Conservation (phyloP, 2,797 vertebrate genomes). For the Lates japonicus region DNA sequence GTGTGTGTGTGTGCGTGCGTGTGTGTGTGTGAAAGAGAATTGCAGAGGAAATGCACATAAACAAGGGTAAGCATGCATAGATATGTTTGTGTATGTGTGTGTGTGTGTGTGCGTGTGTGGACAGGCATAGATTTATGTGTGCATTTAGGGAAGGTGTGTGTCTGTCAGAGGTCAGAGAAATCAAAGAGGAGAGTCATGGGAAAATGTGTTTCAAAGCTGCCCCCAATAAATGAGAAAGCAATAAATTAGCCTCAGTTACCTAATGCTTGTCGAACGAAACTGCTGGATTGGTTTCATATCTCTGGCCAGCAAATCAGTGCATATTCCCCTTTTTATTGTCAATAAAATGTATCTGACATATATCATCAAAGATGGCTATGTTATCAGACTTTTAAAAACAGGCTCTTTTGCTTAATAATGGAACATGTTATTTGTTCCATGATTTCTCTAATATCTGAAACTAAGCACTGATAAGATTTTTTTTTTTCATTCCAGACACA, state of each 20-base stretch:
- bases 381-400: constrained; percentile 35
- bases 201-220: constrained; percentile 69
- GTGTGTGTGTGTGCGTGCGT: constrained; percentile 28
- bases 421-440: neutral
- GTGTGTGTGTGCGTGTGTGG: constrained; percentile 21
- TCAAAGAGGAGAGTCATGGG: constrained; percentile 66
- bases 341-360: constrained; percentile 34
- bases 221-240: constrained; percentile 55
- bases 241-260: constrained; percentile 64
- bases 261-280: constrained; percentile 35
- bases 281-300: constrained; percentile 57
- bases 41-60: constrained; percentile 56
- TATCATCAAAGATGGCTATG: constrained; percentile 12
- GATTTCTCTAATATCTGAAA: constrained; percentile 1
- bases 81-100: constrained; percentile 26
- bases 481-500: neutral
- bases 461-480: neutral
- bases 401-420: constrained; percentile 9
- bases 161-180: constrained; percentile 69
- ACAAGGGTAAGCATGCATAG: constrained; percentile 55
- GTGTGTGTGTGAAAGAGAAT: neutral
- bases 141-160: constrained; percentile 65
- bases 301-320: constrained; percentile 30
- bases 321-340: constrained; percentile 40
- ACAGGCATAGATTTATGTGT: constrained; percentile 51